A percentile compares a stretch with the other conserved stretches of the same genome.
Conservation (phyloP, 2,888 invertebrate species). For the Myathropa florea region DNA sequence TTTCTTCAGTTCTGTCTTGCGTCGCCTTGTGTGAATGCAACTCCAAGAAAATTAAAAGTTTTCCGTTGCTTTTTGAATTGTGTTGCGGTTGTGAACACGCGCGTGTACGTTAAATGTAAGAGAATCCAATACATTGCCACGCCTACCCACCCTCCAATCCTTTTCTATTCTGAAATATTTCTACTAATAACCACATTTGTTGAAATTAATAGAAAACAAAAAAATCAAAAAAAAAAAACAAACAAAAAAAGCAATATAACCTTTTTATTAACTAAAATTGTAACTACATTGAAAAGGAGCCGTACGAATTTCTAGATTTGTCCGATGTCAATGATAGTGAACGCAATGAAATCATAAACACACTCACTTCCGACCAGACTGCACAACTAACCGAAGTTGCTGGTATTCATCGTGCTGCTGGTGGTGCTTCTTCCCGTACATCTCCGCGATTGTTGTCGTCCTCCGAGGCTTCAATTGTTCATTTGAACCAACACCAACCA, state of each 20-base stretch:
- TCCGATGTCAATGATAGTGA: constrained; percentile 87
- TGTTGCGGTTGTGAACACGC: background rate
- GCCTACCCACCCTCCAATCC: constrained; percentile 6
- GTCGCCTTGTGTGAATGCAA: no score
- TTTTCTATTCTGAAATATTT: background rate
- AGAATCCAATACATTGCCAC: background rate
- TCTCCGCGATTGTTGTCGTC: constrained; percentile 15
- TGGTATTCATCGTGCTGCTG: constrained; percentile 5
- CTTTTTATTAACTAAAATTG: constrained; percentile 53
- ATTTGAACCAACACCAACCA: constrained; percentile 71
- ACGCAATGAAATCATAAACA: constrained; percentile 84
- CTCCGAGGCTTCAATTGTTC: constrained; percentile 76
- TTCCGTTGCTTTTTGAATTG: background rate
- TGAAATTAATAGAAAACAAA: constrained; percentile 23
- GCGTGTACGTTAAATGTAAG: background rate
- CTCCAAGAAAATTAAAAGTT: no score
- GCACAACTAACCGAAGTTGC: constrained; percentile 22
- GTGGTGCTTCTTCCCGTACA: background rate
- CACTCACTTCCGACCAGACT: constrained; percentile 78
- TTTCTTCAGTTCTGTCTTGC: no score
- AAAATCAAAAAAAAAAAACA: constrained; percentile 12
- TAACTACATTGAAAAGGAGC: constrained; percentile 77
- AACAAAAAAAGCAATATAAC: constrained; percentile 33
- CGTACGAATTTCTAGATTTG: constrained; percentile 88
- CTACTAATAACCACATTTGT: constrained; percentile 17